Base-by-base conservation (phyloP, 2,113 vertebrate species). In the Hyla sarda region DNA sequence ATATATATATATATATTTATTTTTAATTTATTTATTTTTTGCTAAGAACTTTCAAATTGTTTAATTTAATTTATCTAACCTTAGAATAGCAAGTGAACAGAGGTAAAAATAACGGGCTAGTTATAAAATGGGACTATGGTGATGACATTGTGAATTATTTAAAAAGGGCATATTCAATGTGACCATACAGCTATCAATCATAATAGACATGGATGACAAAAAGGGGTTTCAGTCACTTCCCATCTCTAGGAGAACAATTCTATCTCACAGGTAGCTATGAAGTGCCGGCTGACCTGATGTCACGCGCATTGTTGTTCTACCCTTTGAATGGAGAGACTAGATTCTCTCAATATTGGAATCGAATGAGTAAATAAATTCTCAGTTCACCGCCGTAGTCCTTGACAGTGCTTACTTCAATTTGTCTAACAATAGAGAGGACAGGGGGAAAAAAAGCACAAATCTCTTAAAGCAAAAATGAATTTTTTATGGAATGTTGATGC, bases 131-230 rank as follows among this genome's bases (percentile, higher is more conserved):
- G 96, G 97, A 95, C 97, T 96, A 95, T 94, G 95, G 97, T 96
- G 93, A 97, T 97, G 96, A 96, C 96, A 95, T 97, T 95, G 98
- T 99, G 97, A 97, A 99, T 99, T 99, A 99, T 99, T 99, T 97
- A 99, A 98, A 99, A 99, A 99, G 98, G 98, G 96, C 97, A 99
- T 95, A 95, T 96, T 96, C 96, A 94, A 95, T 97, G 96, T 95
- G 94, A 96, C 97, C 97, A 97, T 94, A 94, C 95, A 98, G 96
- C 97, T 96, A 99, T 99, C 98, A 99, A 99, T 99, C 98, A 99
- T 95, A 94, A 94, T 94, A 97, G 97, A 97, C 97, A 96, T 96
- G 96, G 94, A 95, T 96, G 96, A 97, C 97, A 98, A 98, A 98
- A 97, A 98, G 93, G 93, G 94, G 95, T 94, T 96, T 97, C 96